A percentile compares a stretch with the other conserved stretches of the same genome.
These are phyloP conservation scores for Busseola fusca DNA, from an alignment of 2,888 invertebrate genomes.

Conservation along the genomic window DNA sequence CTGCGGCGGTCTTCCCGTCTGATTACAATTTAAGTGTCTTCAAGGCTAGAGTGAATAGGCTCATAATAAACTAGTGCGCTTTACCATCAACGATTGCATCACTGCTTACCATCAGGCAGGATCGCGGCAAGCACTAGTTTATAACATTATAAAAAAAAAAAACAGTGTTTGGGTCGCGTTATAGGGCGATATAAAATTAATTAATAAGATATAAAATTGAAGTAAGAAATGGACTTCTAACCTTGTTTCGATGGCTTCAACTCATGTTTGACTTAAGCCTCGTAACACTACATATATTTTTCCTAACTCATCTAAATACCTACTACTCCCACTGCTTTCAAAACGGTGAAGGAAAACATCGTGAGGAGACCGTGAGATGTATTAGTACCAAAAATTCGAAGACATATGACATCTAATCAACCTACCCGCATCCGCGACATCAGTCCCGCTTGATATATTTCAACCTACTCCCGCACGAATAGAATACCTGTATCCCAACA, in stretches of 20 bases:
- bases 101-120: no score
- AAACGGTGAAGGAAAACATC: neutral
- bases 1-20: no score
- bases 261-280: neutral
- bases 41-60: no score
- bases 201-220: neutral
- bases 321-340: neutral
- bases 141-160: no score
- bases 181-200: no score
- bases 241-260: neutral
- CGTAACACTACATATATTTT: neutral
- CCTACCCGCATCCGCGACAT: neutral
- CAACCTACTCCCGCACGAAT: neutral
- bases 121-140: no score
- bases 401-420: neutral
- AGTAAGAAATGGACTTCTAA: neutral
- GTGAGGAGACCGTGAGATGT: neutral
- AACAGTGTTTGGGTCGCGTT: no score
- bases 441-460: neutral
- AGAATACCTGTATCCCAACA: neutral
- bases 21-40: no score
- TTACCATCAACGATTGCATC: no score
- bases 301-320: neutral
- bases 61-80: no score
- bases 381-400: neutral